Conservation (phyloP, 1,140 invertebrate genomes). For the Diachasmimorpha longicaudata region DNA sequence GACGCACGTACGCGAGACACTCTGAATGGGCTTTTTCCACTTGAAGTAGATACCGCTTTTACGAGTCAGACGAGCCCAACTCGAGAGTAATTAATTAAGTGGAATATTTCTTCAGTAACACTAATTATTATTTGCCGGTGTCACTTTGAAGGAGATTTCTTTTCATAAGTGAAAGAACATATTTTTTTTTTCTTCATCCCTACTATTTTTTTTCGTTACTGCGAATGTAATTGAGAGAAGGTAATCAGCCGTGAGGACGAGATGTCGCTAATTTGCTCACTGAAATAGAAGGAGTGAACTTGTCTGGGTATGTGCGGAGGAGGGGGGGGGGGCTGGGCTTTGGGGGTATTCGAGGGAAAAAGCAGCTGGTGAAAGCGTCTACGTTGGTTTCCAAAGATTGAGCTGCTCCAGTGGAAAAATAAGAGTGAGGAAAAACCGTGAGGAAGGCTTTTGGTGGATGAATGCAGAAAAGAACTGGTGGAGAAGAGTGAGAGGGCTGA, state of each 20-base stretch:
- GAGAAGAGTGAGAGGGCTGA: background rate
- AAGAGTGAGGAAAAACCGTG: background rate
- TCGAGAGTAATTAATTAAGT: constrained; percentile 28
- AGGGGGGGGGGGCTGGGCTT: constrained; percentile 15
- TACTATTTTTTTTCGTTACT: constrained; percentile 42
- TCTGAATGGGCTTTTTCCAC: background rate
- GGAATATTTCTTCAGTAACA: background rate
- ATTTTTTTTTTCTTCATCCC: constrained; percentile 29
- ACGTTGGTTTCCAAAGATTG: background rate
- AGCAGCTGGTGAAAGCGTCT: background rate
- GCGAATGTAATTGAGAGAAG: constrained; percentile 21
- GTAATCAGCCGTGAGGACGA: constrained; percentile 45
- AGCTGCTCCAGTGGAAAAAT: background rate
- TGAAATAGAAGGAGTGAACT: constrained; percentile 20
- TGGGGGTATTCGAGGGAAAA: background rate
- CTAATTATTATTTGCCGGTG: too few species aligned
- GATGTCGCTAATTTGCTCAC: constrained; percentile 43
- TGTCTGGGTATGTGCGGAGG: background rate
- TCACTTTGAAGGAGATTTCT: background rate
- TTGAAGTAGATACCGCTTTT: background rate
- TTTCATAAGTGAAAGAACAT: background rate
- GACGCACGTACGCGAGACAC: too few species aligned
- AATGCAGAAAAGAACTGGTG: background rate
- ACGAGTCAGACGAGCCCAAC: background rate
- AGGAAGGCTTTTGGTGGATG: background rate